phyloP scores from a whole-genome alignment of 2,888 invertebrate species.

The Mesorhabditis spiculigera region DNA sequence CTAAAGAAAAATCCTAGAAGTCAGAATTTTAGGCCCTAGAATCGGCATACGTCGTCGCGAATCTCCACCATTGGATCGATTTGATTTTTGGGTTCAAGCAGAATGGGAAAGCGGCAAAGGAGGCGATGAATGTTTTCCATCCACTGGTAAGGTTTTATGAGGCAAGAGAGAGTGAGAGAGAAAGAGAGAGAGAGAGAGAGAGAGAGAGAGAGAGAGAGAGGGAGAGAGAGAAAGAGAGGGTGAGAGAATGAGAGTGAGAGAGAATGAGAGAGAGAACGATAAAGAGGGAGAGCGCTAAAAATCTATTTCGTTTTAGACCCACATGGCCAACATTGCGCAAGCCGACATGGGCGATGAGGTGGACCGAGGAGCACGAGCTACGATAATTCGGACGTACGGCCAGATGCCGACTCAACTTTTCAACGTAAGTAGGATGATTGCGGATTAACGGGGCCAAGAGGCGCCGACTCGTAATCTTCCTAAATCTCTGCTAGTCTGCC shows the following conservation, averaged over 20 bases:
- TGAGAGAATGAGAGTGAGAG: too few relatives aligned
- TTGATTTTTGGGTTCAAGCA: slow-evolving; percentile 94
- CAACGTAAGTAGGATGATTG: slow-evolving; percentile 6
- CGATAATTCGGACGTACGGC: slow-evolving; percentile 67
- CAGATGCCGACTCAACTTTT: slow-evolving; percentile 86
- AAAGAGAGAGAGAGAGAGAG: too few relatives aligned
- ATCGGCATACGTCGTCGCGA: slow-evolving; percentile 54
- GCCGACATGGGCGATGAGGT: slow-evolving; percentile 14
- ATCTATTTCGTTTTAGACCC: background rate
- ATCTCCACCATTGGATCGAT: slow-evolving; percentile 97
- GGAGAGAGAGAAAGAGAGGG: too few relatives aligned
- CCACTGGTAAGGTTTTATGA: slow-evolving; percentile 60
- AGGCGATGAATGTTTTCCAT: slow-evolving; percentile 93
- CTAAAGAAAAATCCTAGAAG: background rate
- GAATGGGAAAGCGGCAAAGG: slow-evolving; percentile 72
- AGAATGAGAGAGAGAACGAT: too few relatives aligned
- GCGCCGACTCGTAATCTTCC: too few relatives aligned
- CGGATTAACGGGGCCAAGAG: too few relatives aligned
- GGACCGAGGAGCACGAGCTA: slow-evolving; percentile 9
- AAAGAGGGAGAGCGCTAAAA: too few relatives aligned
- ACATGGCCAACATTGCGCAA: background rate
- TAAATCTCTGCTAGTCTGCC: too few relatives aligned
- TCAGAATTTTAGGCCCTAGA: slow-evolving; percentile 14
- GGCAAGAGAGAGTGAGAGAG: too few relatives aligned
- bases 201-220: too few relatives aligned